Base-by-base conservation (phyloP, 2,797 vertebrate species). In the Tapera naevia region DNA sequence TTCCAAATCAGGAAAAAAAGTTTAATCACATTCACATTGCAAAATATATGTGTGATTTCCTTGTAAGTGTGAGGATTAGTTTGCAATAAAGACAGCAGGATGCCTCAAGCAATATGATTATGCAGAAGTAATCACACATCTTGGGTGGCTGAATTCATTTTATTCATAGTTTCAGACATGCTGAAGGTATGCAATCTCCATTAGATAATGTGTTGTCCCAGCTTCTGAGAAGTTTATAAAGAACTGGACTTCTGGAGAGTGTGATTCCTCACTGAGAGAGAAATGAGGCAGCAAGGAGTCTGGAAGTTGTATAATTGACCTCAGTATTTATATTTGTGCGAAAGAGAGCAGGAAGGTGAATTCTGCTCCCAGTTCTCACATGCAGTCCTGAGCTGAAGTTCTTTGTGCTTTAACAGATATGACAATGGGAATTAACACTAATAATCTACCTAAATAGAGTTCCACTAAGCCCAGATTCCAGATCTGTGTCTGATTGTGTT, bases 11-110 rank as follows among this genome's bases (percentile, higher is more conserved):
- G 13, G 3, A 6, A 10, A 16, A 41, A 21, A 33, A 7, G 35
- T 11, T 30, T 72, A 74, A 43, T 84, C 53, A 69, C 27, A 76
- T 37, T 66, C 57, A 60, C 19, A 33, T 78, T 69, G 64, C 48
- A 86, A 91, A 94, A 76, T 80, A 70, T 80, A 74, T 39, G 35
- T 90, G 46, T 71, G 32, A 43, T 71, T 53, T 39, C 53, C n/a
- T 32, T 64, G 4, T 12, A 54, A 88, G 66, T 21, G 28, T 35
- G 25, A 61, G 61, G 46, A 75, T 60, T 69, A 57, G 15, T 91
- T 85, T 80, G 89, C 35, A 74, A 73, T 87, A 79, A 84, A 89
- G 78, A 50, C 72, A 85, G 87, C n/a, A 60, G 75, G 57, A 87
- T 72, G 78, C 61, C 74, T 83, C 27, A 37, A 89, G 93, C 16